These are phyloP conservation scores for Coturnix japonica DNA, from an alignment of 2,113 vertebrate species.

Conservation along the genomic window DNA sequence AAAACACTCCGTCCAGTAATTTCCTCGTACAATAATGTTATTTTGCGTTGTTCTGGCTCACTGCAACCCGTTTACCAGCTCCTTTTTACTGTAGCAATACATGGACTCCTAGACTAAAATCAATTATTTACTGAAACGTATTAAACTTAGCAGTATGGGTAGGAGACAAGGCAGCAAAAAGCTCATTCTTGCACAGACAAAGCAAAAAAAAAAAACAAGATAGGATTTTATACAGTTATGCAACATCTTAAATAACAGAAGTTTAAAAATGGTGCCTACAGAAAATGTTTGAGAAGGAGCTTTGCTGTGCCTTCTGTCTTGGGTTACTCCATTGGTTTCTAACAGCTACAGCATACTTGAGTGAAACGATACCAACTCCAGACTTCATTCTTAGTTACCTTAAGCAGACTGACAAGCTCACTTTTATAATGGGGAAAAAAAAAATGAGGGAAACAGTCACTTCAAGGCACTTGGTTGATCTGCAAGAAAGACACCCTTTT, in stretches of 20 bases:
- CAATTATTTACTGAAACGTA: not conserved
- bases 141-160: not conserved
- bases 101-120: not conserved
- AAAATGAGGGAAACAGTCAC: not conserved
- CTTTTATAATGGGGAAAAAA: not conserved
- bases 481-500: not conserved
- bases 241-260: not conserved
- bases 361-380: not conserved
- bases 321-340: not conserved
- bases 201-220: not conserved
- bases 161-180: not conserved
- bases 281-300: not conserved
- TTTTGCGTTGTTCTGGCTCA: not conserved
- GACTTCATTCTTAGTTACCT: not conserved
- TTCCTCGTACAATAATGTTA: not conserved
- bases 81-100: not conserved
- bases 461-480: not conserved
- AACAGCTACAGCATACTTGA: not conserved
- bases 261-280: not conserved
- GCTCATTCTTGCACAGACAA: not conserved
- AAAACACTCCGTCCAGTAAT: not conserved
- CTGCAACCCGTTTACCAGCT: not conserved
- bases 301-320: not conserved
- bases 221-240: not conserved
- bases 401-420: not conserved